Conservation (phyloP, 2,113 vertebrate genomes). For the Hepsetus odoe region DNA sequence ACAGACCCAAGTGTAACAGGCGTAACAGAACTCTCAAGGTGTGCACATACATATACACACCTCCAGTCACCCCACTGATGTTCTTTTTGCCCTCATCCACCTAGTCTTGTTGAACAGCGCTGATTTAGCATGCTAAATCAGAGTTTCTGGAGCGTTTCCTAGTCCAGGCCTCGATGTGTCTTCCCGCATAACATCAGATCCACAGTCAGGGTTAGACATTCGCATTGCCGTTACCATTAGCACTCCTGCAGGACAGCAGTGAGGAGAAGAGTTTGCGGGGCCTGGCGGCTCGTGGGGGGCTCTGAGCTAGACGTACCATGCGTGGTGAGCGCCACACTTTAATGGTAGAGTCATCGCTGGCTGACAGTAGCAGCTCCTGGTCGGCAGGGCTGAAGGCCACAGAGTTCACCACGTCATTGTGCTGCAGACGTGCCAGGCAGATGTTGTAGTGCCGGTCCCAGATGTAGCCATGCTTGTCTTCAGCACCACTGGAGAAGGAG, state of each 20-base stretch:
- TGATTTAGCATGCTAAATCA: not conserved
- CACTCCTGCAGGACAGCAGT: conserved; percentile 78
- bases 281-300: conserved; percentile 48
- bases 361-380: conserved; percentile 93
- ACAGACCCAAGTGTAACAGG: not conserved
- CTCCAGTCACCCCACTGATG: not conserved
- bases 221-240: conserved; percentile 29
- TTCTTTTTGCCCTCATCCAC: not conserved
- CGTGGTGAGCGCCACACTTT: conserved; percentile 94
- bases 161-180: not conserved
- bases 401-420: conserved; percentile 93
- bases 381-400: conserved; percentile 93
- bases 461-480: conserved; percentile 95
- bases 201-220: conserved; percentile 69
- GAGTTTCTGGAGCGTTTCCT: conserved; percentile 15
- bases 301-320: conserved; percentile 72
- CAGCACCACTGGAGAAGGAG: conserved; percentile 79
- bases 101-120: not conserved
- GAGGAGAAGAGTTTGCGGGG: conserved; percentile 77
- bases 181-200: not conserved
- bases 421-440: conserved; percentile 90
- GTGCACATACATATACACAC: not conserved
- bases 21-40: not conserved
- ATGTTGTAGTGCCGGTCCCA: conserved; percentile 98
- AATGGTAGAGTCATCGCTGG: conserved; percentile 91